Conservation (phyloP, 1,140 invertebrate species). For the Scylla paramamosain region DNA sequence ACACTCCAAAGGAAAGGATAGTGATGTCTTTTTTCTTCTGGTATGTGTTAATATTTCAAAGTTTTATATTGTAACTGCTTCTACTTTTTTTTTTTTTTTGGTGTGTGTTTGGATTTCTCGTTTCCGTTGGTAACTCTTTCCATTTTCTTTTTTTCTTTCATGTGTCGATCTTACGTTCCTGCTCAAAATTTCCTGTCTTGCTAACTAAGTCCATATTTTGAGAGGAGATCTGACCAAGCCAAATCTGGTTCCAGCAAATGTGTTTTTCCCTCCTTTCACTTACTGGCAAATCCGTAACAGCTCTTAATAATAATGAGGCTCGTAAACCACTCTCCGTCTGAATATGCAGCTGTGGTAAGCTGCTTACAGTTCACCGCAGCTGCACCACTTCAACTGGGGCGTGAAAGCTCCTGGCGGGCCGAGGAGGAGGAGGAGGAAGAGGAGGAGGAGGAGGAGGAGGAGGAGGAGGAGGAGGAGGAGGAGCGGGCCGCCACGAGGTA, state of each 20-base stretch:
- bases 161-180: neutral
- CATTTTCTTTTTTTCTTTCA: neutral
- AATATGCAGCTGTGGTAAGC: constrained; percentile 57
- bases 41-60: no score
- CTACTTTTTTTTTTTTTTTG: no score
- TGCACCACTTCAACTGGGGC: constrained; percentile 50
- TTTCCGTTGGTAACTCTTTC: no score
- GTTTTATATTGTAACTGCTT: no score
- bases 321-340: constrained; percentile 48
- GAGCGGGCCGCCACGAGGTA: neutral
- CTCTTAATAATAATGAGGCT: constrained; percentile 64
- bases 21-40: no score
- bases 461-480: no score
- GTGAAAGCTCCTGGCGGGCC: constrained; percentile 1
- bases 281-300: constrained; percentile 44
- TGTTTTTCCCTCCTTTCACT: constrained; percentile 53
- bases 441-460: no score
- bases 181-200: neutral
- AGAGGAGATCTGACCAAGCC: neutral
- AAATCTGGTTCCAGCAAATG: constrained; percentile 37
- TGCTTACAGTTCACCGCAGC: constrained; percentile 63
- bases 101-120: no score
- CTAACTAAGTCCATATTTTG: neutral
- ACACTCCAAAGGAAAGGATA: no score
- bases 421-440: neutral